Base-by-base conservation (phyloP, 1,140 invertebrate genomes). In the Druon quercuslanigerum region DNA sequence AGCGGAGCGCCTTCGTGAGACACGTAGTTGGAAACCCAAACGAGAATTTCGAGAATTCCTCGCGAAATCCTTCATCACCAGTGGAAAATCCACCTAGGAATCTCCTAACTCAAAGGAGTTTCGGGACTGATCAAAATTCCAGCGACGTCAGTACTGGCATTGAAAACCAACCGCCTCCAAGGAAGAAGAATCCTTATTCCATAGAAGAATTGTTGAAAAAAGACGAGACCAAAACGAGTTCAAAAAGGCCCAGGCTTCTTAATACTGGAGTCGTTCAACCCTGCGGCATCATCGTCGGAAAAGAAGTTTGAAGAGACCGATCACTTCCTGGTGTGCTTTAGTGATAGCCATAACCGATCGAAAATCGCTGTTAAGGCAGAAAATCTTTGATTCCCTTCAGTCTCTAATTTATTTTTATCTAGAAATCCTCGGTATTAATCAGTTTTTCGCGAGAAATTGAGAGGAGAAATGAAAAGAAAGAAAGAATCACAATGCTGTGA, bases 151-250 rank as follows among this genome's bases (percentile, higher is more conserved):
- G 77, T 72, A 82, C 79, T 56, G 76, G 82, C 76, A 79, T 80
- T 78, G 78, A 82, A 85, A 81, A 82, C 80, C 83, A 79, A 75
- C 85, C 83, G 51, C 83, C 83, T 71, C 79, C 74, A 40, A 77
- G 82, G 82, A 96, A 96, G 87, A 93, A 94, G 70, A 97, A 96
- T 89, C 95, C 96, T 0, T 97, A 97, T 86, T 96, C 96, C 0
- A 97, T 97, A 83, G 96, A 97, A 85, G 96, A 97, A 85, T 86
- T 97, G 8, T 84, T 97, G 6, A 97, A 96, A 83, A 96, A 96
- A 79, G 95, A 95, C 9, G 94, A 94, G 75, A 94, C 94, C 50
- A 89, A 89, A 60, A 79, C 77, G 7, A 73, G 76, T 13, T 76
- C 77, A 46, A 88, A 90, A 73, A 86, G 89, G 86, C 89, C 89